phyloP scores from a whole-genome alignment of 2,888 invertebrate species.

The Lepidocyrtinus sp. region DNA sequence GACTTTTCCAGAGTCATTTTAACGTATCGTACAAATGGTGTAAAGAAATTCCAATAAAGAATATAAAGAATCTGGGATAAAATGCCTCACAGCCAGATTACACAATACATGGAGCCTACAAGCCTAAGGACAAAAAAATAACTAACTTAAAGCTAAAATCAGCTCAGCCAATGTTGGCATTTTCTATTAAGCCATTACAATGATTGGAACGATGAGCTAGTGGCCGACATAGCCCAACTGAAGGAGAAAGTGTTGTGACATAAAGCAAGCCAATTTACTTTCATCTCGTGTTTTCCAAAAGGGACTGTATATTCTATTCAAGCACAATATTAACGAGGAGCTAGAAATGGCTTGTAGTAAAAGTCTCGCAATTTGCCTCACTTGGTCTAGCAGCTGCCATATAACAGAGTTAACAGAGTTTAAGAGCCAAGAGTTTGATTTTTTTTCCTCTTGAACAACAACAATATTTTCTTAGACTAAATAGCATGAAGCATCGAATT shows the following conservation, averaged over 20 bases:
- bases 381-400: not conserved
- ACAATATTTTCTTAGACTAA: not conserved
- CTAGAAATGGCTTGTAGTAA: not conserved
- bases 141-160: not conserved
- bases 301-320: not conserved
- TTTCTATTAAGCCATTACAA: slow-evolving; percentile 15
- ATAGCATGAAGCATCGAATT: not conserved
- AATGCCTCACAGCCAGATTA: too few relatives aligned
- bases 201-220: slow-evolving; percentile 10
- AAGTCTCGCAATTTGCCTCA: not conserved
- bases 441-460: not conserved
- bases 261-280: not conserved
- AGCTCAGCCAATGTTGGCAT: slow-evolving; percentile 4
- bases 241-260: not conserved
- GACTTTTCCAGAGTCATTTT: too few relatives aligned
- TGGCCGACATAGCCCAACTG: not conserved
- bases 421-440: not conserved
- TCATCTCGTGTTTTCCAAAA: not conserved
- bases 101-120: too few relatives aligned
- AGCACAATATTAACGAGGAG: not conserved
- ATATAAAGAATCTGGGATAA: too few relatives aligned
- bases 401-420: not conserved
- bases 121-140: too few relatives aligned
- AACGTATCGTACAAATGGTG: too few relatives aligned
- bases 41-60: too few relatives aligned